Percentiles rank a stretch among this genome's conserved stretches.
Conservation (phyloP, 2,113 vertebrate genomes). For the Myodes glareolus region DNA sequence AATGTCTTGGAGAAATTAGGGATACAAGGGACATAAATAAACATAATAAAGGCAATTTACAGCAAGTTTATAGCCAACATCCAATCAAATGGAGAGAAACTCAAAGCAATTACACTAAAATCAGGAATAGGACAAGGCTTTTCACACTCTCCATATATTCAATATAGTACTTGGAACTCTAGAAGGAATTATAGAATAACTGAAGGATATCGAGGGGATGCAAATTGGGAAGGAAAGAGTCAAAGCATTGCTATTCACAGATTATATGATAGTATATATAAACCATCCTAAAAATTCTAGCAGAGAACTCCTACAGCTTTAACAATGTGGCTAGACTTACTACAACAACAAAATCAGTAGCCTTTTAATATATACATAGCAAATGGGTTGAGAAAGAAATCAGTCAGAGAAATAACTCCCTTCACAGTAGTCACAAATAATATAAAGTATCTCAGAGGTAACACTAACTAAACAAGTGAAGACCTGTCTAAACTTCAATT, state of each 20-base stretch:
- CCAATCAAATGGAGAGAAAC: neutral
- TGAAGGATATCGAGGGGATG: neutral
- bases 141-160: neutral
- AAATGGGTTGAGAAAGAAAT: neutral
- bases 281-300: neutral
- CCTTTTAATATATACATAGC: neutral
- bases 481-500: neutral
- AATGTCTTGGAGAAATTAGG: neutral
- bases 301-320: neutral
- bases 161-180: neutral
- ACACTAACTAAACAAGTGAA: neutral
- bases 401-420: neutral
- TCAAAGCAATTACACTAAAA: neutral
- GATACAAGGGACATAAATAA: neutral
- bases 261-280: neutral
- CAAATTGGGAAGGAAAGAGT: neutral
- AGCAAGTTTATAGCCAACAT: neutral
- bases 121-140: neutral
- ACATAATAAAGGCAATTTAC: neutral
- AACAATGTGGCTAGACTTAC: neutral
- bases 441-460: neutral
- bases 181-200: neutral
- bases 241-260: neutral
- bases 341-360: neutral
- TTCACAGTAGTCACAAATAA: neutral